These are phyloP conservation scores for Prionchulus punctatus DNA, from an alignment of 2,888 invertebrate species.

Conservation along the genomic window DNA sequence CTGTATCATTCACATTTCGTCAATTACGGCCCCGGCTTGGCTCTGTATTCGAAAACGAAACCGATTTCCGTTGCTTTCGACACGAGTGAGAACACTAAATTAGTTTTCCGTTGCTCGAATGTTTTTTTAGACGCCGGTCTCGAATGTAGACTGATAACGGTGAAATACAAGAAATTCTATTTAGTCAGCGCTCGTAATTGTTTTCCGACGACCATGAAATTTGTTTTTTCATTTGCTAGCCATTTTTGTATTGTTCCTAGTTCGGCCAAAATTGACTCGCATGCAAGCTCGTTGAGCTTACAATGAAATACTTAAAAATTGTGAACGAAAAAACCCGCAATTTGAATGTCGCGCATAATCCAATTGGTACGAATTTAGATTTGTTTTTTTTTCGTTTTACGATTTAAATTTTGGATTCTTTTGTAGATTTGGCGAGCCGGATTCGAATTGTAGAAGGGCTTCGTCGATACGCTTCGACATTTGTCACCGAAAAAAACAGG, in stretches of 20 bases:
- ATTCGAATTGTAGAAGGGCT: conserved; percentile 65
- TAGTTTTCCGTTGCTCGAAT: not conserved
- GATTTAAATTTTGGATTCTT: not conserved
- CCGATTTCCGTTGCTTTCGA: conserved; percentile 69
- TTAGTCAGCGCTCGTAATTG: conserved; percentile 61
- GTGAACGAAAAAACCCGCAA: conserved; percentile 83
- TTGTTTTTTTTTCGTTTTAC: not conserved
- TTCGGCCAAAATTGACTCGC: conserved; percentile 70
- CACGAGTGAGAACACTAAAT: conserved; percentile 41
- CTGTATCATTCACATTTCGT: conserved; percentile 64
- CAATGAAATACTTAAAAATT: conserved; percentile 62
- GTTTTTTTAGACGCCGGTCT: conserved; percentile 37
- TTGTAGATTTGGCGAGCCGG: conserved; percentile 84
- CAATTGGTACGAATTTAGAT: conserved; percentile 56
- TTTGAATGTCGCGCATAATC: conserved; percentile 87
- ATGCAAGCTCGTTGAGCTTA: conserved; percentile 71
- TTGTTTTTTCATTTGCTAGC: not conserved
- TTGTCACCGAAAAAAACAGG: conserved; percentile 64
- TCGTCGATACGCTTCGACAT: conserved; percentile 68
- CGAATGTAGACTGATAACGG: conserved; percentile 71
- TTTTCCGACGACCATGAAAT: no score
- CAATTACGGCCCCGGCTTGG: conserved; percentile 81
- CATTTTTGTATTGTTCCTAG: conserved; percentile 64
- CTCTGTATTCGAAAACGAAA: conserved; percentile 61
- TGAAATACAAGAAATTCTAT: conserved; percentile 78